Evolutionary conservation across 1,140 invertebrate genomes (phyloP), one percentile per base, ranked within the genome.

Genomic region (Tetramorium alpestre): DNA sequence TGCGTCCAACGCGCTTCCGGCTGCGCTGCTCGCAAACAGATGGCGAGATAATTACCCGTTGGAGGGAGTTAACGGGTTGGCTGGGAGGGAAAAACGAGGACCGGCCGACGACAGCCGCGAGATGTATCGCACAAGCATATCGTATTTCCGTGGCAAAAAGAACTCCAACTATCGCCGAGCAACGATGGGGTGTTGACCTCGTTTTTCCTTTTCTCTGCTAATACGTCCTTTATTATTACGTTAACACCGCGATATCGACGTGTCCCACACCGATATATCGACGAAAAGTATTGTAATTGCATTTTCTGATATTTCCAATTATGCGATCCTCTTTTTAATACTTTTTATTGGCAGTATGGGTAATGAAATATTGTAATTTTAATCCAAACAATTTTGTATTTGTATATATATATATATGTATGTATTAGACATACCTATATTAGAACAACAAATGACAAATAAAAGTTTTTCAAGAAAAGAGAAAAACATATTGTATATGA

Each of bases 11-110:
- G 44, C n/a, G 85, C 76, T 91, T 90, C 87, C 88, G 84, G 85
- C 67, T 86, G 81, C 81, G 44, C 69, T 86, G 87, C 82, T 89
- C 60, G 78, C 80, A 91, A 80, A 92, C 91, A 92, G 92, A 93
- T 89, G 91, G 88, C 87, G 72, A 80, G 91, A 85, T 93, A 93
- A 93, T 93, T 93, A 93, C 78, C 88, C 87, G 75, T 67, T 88
- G 76, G 80, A 84, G 60, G 84, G 89, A 70, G 85, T 89, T 86
- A 89, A 88, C 77, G 56, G 13, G 44, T 49, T 8, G 13, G 47
- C 75, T 51, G 38, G 33, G 16, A 69, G 22, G n/a, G 51, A 47
- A 60, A 73, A 58, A 60, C 58, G 67, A 70, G 54, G 44, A 82
- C 25, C 62, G 33, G 69, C 3, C 58, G 41, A 58, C 28, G 80